Evolutionary conservation across 2,113 vertebrate genomes (phyloP), one percentile per base, ranked within the genome.

Genomic region (Ammodytes dubius): DNA sequence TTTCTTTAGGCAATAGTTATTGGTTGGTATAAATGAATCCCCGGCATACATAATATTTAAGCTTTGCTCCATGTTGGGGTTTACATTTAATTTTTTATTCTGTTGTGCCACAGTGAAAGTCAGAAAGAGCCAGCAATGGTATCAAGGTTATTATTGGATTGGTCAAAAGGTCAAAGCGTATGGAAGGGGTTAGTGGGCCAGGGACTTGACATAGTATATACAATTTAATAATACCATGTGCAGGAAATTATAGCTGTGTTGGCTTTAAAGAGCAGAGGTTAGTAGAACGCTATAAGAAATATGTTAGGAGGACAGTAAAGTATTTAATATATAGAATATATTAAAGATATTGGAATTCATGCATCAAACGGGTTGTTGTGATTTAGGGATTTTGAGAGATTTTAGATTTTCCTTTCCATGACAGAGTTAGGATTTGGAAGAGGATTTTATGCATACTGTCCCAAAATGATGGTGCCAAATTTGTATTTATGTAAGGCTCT

Each of bases 141-240:
- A 63, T 82, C 7, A 5, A 27, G 35, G 63, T 11, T 46, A n/a
- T 57, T 61, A 63, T 70, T 39, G 71, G 49, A 83, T 57, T 64
- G 49, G 70, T 83, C 47, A 73, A 74, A 47, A 75, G 57, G 66
- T 45, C 74, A 58, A 63, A 78, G n/a, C 49, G 14, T 40, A 35
- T 57, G 12, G 53, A 73, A 52, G 73, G 19, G 68, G 47, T 76
- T 78, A 81, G 37, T 74, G 37, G 66, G 70, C 40, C 49, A 54
- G 40, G 27, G 61, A 78, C n/a, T 76, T 69, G 53, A 40, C 27
- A 27, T 27, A 27, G 27, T 27, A 27, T 27, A 27, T 27, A 27
- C 1, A 27, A 27, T n/a, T n/a, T 27, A 27, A 27, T 50, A 27
- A 37, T 67, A 50, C 49, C 5, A 42, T 49, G 37, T 77, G 17